These are phyloP conservation scores for Leptoteleia sp. DNA, from an alignment of 1,140 invertebrate genomes.

Conservation along the genomic window DNA sequence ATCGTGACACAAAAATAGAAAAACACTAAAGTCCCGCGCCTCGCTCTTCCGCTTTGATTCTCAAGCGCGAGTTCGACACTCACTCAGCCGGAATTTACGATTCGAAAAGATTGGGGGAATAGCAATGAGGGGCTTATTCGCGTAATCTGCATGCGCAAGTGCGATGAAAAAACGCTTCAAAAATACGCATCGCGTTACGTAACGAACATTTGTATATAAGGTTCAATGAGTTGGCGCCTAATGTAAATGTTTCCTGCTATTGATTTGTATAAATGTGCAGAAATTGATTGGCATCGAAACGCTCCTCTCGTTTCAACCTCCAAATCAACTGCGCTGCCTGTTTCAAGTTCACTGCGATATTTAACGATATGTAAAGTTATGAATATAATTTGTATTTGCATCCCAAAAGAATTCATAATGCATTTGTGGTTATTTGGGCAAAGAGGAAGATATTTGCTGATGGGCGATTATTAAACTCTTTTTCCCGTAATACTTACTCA, in stretches of 20 bases:
- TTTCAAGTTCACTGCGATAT: slow-evolving; percentile 15
- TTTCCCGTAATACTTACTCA: too few species aligned
- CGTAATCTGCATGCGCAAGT: slow-evolving; percentile 50
- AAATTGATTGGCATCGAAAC: slow-evolving; percentile 34
- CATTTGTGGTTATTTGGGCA: not conserved
- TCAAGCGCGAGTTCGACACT: slow-evolving; percentile 51
- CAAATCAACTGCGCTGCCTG: slow-evolving; percentile 1
- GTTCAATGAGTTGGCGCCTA: slow-evolving; percentile 32
- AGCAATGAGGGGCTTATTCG: slow-evolving; percentile 52
- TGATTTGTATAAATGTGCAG: slow-evolving; percentile 34
- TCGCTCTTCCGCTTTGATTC: slow-evolving; percentile 44
- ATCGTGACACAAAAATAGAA: slow-evolving; percentile 63
- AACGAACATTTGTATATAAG: slow-evolving; percentile 39
- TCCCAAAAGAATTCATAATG: not conserved
- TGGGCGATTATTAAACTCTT: too few species aligned
- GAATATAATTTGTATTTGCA: not conserved
- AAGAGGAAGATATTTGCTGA: not conserved
- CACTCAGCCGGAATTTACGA: slow-evolving; percentile 49
- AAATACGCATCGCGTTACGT: slow-evolving; percentile 41
- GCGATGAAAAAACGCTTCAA: slow-evolving; percentile 39
- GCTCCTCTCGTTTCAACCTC: not conserved
- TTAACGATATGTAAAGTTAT: not conserved
- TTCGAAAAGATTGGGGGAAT: slow-evolving; percentile 57
- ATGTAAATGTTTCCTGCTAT: slow-evolving; percentile 34
- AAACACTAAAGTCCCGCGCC: slow-evolving; percentile 39